These are phyloP conservation scores for Araneus ventricosus DNA, from an alignment of 1,140 invertebrate species.

Conservation along the genomic window DNA sequence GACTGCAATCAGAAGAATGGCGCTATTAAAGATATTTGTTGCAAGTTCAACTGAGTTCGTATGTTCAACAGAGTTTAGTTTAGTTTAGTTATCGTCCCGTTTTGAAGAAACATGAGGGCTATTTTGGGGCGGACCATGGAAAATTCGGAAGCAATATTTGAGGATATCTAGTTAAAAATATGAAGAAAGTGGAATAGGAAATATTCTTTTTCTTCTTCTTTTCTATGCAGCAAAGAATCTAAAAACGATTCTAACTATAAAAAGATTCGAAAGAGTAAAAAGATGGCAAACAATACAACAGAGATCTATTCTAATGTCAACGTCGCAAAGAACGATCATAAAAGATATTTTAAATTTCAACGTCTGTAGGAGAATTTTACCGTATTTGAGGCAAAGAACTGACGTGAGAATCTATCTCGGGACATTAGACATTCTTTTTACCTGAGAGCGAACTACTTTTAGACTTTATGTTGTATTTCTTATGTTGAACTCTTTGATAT, in stretches of 20 bases:
- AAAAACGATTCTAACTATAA: not conserved
- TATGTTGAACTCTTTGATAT: not conserved
- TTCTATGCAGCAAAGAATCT: not conserved
- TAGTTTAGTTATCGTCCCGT: too few relatives aligned
- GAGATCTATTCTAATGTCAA: not conserved
- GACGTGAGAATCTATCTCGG: too few relatives aligned
- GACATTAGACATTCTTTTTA: not conserved
- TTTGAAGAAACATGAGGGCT: too few relatives aligned
- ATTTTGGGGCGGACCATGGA: too few relatives aligned
- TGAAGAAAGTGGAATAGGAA: too few relatives aligned
- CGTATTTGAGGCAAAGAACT: not conserved
- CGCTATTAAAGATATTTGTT: too few relatives aligned
- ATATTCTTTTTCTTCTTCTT: too few relatives aligned
- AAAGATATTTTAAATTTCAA: slow-evolving; percentile 11
- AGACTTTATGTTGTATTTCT: not conserved
- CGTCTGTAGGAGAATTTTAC: not conserved
- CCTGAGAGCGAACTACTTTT: not conserved
- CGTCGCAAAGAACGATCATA: not conserved
- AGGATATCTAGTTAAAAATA: not conserved
- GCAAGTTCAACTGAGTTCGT: too few relatives aligned
- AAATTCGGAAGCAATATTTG: not conserved
- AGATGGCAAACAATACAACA: not conserved
- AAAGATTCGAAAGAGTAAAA: not conserved
- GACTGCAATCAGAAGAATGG: too few relatives aligned
- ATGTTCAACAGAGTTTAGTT: too few relatives aligned